A percentile compares a stretch with the other conserved stretches of the same genome.
These are phyloP conservation scores for Archips xylosteana DNA, from an alignment of 2,888 invertebrate genomes.

Conservation along the genomic window DNA sequence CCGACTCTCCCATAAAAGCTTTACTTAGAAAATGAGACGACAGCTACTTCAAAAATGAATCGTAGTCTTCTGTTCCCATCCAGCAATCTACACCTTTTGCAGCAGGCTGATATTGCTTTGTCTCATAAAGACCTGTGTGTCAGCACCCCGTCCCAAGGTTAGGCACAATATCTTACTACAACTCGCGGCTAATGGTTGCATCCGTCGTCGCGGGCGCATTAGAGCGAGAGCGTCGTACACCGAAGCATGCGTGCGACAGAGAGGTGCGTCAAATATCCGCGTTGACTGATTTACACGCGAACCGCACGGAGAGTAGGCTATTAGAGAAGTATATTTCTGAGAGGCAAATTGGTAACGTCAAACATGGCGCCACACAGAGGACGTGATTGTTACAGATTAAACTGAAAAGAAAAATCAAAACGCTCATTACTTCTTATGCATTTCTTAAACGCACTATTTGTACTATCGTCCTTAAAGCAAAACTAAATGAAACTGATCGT, in stretches of 20 bases:
- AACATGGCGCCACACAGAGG: background rate
- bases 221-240: slow-evolving; percentile 12
- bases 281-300: slow-evolving; percentile 23
- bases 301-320: slow-evolving; percentile 17
- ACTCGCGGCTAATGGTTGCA: slow-evolving; percentile 12
- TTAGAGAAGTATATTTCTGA: background rate
- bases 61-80: no score
- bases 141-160: background rate
- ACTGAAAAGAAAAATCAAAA: background rate
- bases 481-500: no score
- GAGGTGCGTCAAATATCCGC: background rate
- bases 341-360: background rate
- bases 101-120: no score
- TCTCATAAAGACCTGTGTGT: background rate
- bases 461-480: no score
- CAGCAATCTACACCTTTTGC: no score
- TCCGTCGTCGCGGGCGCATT: slow-evolving; percentile 30
- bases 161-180: slow-evolving; percentile 25
- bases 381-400: background rate
- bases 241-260: slow-evolving; percentile 4
- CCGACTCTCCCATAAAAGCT: no score
- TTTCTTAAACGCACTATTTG: no score
- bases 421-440: no score
- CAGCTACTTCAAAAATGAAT: no score
- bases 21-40: no score